These are phyloP conservation scores for Platycheirus albimanus DNA, from an alignment of 2,888 invertebrate species.

Conservation along the genomic window DNA sequence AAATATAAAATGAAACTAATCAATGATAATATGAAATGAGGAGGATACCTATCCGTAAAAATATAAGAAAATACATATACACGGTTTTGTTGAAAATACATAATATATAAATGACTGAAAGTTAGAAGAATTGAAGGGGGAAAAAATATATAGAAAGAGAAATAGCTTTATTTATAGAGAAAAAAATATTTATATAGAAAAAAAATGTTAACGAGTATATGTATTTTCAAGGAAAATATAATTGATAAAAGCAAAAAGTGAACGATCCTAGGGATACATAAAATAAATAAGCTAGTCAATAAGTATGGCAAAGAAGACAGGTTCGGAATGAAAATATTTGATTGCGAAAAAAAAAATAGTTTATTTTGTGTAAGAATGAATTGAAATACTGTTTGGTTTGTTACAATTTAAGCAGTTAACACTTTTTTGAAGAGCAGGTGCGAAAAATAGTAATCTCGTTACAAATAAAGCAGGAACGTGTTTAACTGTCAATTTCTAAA, in stretches of 20 bases:
- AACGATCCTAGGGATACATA: too few species aligned
- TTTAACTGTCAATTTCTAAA: too few species aligned
- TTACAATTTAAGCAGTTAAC: neutral
- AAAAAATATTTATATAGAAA: constrained; percentile 33
- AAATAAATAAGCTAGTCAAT: constrained; percentile 64
- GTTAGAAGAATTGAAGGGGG: constrained; percentile 23
- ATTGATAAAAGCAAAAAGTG: constrained; percentile 24
- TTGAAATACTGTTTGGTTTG: constrained; percentile 16
- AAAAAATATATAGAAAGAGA: neutral
- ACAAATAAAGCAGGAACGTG: too few species aligned
- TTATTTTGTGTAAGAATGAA: neutral
- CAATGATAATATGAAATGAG: constrained; percentile 39
- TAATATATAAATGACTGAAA: constrained; percentile 53
- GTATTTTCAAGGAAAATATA: constrained; percentile 8
- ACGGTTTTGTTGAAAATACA: constrained; percentile 10
- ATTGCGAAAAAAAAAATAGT: constrained; percentile 19
- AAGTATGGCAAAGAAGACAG: constrained; percentile 56
- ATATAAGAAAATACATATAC: constrained; percentile 16
- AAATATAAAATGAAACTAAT: constrained; percentile 22
- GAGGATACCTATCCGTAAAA: too few species aligned
- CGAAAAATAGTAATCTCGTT: too few species aligned
- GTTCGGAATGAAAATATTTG: constrained; percentile 37
- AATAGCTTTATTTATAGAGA: constrained; percentile 47
- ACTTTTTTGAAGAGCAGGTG: neutral
- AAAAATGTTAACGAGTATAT: constrained; percentile 28